Conservation (phyloP, 2,888 invertebrate species). For the Cosmorhoe ocellata region DNA sequence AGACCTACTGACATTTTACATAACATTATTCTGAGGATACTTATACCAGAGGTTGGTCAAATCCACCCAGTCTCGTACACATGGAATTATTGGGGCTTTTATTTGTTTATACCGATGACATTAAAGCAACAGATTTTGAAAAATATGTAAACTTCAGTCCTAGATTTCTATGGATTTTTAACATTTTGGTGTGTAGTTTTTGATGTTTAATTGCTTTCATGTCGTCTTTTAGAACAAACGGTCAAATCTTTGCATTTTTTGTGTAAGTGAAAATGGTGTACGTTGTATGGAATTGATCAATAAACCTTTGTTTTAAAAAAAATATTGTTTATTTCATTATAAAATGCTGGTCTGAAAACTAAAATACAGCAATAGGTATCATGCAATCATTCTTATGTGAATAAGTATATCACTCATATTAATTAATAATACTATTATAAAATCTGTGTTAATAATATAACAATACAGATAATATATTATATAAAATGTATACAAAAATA, state of each 20-base stretch:
- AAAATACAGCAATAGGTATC: not conserved
- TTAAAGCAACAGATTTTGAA: no score
- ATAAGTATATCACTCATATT: no score
- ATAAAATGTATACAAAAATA: no score
- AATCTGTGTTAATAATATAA: no score
- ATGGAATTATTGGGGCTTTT: slow-evolving; percentile 6
- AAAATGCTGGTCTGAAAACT: not conserved
- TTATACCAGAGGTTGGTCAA: no score
- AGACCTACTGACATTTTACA: no score
- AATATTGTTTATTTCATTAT: slow-evolving; percentile 33
- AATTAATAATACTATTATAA: not conserved
- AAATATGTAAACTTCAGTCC: no score
- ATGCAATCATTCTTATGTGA: no score
- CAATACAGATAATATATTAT: no score
- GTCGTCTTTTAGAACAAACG: slow-evolving; percentile 38
- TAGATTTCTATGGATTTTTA: not conserved
- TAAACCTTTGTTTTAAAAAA: slow-evolving; percentile 55
- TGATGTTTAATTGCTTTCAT: not conserved
- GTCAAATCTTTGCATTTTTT: slow-evolving; percentile 38
- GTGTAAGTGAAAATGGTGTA: slow-evolving; percentile 60
- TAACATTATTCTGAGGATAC: no score
- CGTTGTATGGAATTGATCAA: slow-evolving; percentile 63
- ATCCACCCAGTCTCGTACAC: no score
- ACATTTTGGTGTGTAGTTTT: slow-evolving; percentile 8
- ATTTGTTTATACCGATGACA: not conserved